A percentile compares a stretch with the other conserved stretches of the same genome.
phyloP scores from a whole-genome alignment of 1,140 invertebrate species.

The Octopus sinensis region DNA sequence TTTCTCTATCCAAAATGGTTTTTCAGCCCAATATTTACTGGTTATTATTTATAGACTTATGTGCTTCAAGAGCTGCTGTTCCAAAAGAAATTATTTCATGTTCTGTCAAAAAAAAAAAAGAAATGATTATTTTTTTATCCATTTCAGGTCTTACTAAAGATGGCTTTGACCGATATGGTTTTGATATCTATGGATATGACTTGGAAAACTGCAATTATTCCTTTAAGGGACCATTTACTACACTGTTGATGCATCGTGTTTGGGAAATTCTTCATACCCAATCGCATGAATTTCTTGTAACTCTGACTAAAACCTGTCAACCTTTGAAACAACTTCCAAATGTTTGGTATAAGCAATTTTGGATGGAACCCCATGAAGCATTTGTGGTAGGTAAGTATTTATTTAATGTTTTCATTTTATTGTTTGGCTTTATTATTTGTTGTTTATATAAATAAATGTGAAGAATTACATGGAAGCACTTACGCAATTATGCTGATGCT shows the following conservation, averaged over 20 bases:
- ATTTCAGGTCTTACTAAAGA: conserved; percentile 30
- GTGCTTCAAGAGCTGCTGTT: no score
- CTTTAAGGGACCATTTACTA: conserved; percentile 40
- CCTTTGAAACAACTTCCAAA: conserved; percentile 31
- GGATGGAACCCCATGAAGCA: conserved; percentile 29
- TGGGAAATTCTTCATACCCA: conserved; percentile 35
- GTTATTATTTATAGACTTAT: no score
- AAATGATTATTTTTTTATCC: not conserved
- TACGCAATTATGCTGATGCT: no score
- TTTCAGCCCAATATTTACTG: no score
- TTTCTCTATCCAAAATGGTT: no score
- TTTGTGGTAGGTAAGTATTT: conserved; percentile 34
- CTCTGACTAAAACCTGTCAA: conserved; percentile 37
- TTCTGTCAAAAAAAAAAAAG: no score
- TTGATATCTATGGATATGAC: conserved; percentile 36
- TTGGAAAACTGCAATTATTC: conserved; percentile 39
- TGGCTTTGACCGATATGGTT: conserved; percentile 43
- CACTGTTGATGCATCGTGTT: conserved; percentile 30
- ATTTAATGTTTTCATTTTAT: no score
- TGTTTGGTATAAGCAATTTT: conserved; percentile 38
- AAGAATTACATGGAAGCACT: no score
- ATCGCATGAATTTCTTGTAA: conserved; percentile 36
- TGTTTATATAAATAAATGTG: no score
- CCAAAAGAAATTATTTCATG: no score
- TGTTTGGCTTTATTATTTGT: no score